Percentiles rank a stretch among this genome's conserved stretches.
These are phyloP conservation scores for Drosophila seguyi DNA, from an alignment of 1,140 invertebrate species.

Conservation along the genomic window DNA sequence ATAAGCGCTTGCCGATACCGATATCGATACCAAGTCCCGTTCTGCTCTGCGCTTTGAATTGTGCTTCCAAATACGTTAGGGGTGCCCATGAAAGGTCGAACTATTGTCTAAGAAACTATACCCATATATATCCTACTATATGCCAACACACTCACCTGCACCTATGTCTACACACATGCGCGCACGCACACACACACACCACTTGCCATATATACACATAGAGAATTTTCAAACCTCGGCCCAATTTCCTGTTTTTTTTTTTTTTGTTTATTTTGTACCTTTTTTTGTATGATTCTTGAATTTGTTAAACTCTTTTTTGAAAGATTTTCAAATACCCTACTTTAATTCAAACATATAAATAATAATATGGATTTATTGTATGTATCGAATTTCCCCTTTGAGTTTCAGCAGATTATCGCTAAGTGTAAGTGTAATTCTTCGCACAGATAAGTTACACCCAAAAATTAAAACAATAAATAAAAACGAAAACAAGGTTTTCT, in stretches of 20 bases:
- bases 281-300: conserved; percentile 49
- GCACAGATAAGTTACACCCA: conserved; percentile 82
- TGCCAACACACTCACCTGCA: conserved; percentile 43
- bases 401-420: conserved; percentile 45
- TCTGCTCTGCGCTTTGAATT: conserved; percentile 75
- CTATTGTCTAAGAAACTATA: conserved; percentile 38
- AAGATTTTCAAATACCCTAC: conserved; percentile 51
- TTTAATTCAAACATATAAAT: conserved; percentile 28
- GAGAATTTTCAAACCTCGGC: conserved; percentile 80
- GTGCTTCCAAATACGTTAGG: conserved; percentile 80
- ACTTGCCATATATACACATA: conserved; percentile 28
- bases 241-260: conserved; percentile 85
- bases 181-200: conserved; percentile 24
- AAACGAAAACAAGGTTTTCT: not conserved
- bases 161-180: conserved; percentile 48
- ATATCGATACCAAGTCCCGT: conserved; percentile 26
- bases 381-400: conserved; percentile 47
- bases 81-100: conserved; percentile 59
- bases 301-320: conserved; percentile 39
- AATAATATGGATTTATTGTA: conserved; percentile 53
- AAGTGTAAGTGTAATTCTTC: conserved; percentile 50
- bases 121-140: conserved; percentile 32
- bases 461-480: conserved; percentile 45
- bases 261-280: conserved; percentile 22
- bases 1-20: not conserved